A percentile compares a stretch with the other conserved stretches of the same genome.
These are phyloP conservation scores for Mizuhopecten yessoensis DNA, from an alignment of 1,140 invertebrate species.

Conservation along the genomic window DNA sequence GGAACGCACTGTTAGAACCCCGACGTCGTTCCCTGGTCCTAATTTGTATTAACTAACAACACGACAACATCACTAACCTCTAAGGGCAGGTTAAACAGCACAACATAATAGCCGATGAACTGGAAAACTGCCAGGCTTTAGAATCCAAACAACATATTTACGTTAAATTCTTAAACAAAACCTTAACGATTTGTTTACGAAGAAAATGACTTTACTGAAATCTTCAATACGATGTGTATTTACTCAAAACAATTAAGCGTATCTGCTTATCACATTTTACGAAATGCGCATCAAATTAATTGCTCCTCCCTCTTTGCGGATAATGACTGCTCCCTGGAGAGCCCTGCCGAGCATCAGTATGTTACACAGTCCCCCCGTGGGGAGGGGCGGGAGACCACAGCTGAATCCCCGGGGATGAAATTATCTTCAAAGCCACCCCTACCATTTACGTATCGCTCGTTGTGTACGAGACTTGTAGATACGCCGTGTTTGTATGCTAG, in stretches of 20 bases:
- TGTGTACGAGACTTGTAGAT: neutral
- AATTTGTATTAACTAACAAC: too few species aligned
- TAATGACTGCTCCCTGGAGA: neutral
- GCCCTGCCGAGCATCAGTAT: neutral
- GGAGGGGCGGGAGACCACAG: conserved; percentile 21
- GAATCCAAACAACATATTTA: neutral
- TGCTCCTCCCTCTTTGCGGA: neutral
- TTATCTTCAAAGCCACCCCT: conserved; percentile 22
- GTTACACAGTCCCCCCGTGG: neutral
- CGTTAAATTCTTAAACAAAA: neutral
- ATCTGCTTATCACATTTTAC: neutral
- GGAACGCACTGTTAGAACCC: too few species aligned
- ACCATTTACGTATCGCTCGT: neutral
- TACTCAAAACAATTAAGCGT: neutral
- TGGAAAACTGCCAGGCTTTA: neutral
- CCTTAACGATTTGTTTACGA: neutral
- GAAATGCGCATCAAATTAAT: conserved; percentile 20
- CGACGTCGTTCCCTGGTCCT: too few species aligned
- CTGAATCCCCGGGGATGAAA: conserved; percentile 22
- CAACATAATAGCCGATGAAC: too few species aligned
- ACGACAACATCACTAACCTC: too few species aligned
- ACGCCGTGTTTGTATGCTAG: neutral
- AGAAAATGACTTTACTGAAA: neutral
- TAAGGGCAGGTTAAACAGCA: too few species aligned
- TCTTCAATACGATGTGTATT: neutral